Percentiles rank a stretch among this genome's conserved stretches.
Evolutionary conservation across 2,888 invertebrate species (phyloP).

Genomic region (Stegophylla sp.): DNA sequence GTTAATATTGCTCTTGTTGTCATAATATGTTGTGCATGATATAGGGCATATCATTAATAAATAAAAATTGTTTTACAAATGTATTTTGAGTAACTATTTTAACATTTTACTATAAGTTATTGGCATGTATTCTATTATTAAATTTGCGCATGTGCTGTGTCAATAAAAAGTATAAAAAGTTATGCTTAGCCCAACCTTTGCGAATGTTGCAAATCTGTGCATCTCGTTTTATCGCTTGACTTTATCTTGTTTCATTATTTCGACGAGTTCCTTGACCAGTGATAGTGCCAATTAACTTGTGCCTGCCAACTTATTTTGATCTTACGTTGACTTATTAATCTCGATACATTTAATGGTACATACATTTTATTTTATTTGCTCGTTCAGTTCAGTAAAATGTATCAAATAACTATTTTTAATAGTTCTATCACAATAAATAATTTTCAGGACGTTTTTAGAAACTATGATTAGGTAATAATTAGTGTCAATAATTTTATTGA

Average conservation of each 20-base stretch:
- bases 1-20: no score
- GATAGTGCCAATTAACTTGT: constrained; percentile 1
- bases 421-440: no score
- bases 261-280: constrained; percentile 15
- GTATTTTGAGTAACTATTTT: no score
- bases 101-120: not conserved
- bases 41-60: no score
- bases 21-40: no score
- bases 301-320: not conserved
- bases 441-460: no score
- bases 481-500: not conserved
- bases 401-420: no score
- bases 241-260: constrained; percentile 9
- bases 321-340: not conserved
- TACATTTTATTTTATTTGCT: no score
- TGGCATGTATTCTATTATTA: not conserved
- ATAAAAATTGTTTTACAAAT: no score
- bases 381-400: no score
- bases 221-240: not conserved
- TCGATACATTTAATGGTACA: not conserved
- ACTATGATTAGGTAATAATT: no score
- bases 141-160: not conserved
- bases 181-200: not conserved
- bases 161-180: not conserved
- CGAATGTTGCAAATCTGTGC: not conserved